Conservation (phyloP, 2,113 vertebrate genomes). For the Ramphastos sulfuratus region DNA sequence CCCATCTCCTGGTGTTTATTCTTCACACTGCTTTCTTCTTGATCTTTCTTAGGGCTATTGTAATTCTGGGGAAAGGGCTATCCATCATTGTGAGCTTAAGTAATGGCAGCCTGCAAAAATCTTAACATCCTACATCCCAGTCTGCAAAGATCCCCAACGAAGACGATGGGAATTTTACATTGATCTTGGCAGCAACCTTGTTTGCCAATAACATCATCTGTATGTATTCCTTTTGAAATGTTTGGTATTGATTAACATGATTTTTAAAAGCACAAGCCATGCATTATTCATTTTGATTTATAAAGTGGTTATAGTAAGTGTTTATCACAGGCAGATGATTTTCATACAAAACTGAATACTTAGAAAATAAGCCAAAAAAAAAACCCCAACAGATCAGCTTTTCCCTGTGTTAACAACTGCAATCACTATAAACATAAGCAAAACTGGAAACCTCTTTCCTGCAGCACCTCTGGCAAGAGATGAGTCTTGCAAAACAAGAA, state of each 20-base stretch:
- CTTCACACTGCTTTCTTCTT: neutral
- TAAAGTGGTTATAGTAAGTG: neutral
- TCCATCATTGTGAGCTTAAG: neutral
- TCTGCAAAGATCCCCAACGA: constrained; percentile 1
- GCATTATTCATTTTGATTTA: constrained; percentile 52
- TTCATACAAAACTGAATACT: neutral
- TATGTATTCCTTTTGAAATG: constrained; percentile 29
- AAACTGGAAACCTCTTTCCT: neutral
- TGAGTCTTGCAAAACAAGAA: neutral
- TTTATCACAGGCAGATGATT: neutral
- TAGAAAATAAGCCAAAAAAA: neutral
- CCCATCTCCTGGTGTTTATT: neutral
- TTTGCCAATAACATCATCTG: constrained; percentile 34
- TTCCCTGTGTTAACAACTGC: neutral
- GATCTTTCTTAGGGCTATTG: neutral
- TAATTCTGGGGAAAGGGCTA: neutral
- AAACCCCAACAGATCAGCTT: neutral
- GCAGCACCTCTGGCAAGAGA: neutral
- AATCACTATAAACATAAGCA: neutral
- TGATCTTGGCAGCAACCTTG: neutral
- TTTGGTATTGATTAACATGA: constrained; percentile 22
- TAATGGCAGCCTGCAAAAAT: neutral
- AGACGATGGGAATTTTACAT: neutral
- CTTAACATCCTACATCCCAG: neutral
- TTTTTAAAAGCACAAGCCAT: constrained; percentile 39